These are phyloP conservation scores for Caradrina clavipalpis DNA, from an alignment of 2,888 invertebrate species.

Conservation along the genomic window DNA sequence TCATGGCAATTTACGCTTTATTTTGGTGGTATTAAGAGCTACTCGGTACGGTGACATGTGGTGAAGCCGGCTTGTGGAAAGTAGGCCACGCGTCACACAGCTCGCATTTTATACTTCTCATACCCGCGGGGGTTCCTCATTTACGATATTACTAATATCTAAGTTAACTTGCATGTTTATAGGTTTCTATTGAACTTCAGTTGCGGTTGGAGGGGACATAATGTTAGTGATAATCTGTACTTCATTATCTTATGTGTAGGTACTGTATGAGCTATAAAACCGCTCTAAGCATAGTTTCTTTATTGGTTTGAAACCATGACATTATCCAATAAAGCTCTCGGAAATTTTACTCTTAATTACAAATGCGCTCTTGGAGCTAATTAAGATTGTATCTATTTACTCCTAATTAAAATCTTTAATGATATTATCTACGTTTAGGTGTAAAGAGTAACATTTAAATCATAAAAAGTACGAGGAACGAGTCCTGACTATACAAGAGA, in stretches of 20 bases:
- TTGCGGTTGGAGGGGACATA: background rate
- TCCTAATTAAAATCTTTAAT: constrained; percentile 34
- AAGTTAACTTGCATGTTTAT: constrained; percentile 23
- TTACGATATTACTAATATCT: constrained; percentile 57
- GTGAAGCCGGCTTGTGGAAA: constrained; percentile 85
- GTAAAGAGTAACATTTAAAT: constrained; percentile 10
- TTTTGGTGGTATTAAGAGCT: constrained; percentile 70
- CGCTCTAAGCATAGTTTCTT: background rate
- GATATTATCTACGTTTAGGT: constrained; percentile 14
- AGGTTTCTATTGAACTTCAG: constrained; percentile 15
- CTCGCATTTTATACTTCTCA: constrained; percentile 85
- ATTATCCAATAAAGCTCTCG: constrained; percentile 10
- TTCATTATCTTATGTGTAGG: background rate
- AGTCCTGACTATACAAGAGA: constrained; percentile 28
- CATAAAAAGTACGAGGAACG: constrained; percentile 25
- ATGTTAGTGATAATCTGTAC: constrained; percentile 2
- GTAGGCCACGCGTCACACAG: constrained; percentile 88
- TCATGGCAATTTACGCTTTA: constrained; percentile 76
- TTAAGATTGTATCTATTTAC: constrained; percentile 39
- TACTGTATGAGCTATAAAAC: background rate
- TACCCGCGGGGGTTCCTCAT: constrained; percentile 82
- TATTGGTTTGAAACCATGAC: constrained; percentile 25
- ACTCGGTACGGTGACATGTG: constrained; percentile 80
- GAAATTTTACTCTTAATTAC: constrained; percentile 15
- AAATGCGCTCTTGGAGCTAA: constrained; percentile 9